Conservation (phyloP, 2,113 vertebrate species). For the Eptesicus fuscus region DNA sequence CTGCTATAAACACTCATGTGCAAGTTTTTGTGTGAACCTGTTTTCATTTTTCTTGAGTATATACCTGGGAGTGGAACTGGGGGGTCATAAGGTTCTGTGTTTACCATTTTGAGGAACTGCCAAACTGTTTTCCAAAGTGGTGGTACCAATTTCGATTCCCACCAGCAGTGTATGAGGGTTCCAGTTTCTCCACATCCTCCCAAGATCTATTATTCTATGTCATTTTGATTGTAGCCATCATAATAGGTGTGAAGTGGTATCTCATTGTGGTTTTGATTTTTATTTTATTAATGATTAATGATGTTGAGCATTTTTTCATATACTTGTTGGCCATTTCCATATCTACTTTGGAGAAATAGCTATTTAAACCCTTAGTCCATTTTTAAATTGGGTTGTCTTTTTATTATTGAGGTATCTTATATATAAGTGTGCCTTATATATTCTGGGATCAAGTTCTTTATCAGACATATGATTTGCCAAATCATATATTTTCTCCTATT, state of each 20-base stretch:
- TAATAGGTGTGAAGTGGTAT: neutral
- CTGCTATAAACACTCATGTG: neutral
- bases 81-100: neutral
- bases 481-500: neutral
- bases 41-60: neutral
- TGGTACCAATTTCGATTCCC: neutral
- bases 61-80: neutral
- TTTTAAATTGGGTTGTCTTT: slow-evolving; percentile 6
- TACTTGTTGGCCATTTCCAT: neutral
- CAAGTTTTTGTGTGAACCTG: neutral
- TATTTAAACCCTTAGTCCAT: neutral
- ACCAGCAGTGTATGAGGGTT: neutral
- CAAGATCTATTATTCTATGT: neutral
- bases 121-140: neutral
- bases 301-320: neutral
- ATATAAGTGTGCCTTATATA: neutral
- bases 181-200: neutral
- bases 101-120: neutral
- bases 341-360: neutral
- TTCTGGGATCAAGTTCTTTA: neutral
- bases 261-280: neutral
- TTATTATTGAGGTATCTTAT: neutral
- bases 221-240: neutral
- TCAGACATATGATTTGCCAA: neutral
- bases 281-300: neutral